These are phyloP conservation scores for Orgyia antiqua DNA, from an alignment of 2,888 invertebrate species.

Conservation along the genomic window DNA sequence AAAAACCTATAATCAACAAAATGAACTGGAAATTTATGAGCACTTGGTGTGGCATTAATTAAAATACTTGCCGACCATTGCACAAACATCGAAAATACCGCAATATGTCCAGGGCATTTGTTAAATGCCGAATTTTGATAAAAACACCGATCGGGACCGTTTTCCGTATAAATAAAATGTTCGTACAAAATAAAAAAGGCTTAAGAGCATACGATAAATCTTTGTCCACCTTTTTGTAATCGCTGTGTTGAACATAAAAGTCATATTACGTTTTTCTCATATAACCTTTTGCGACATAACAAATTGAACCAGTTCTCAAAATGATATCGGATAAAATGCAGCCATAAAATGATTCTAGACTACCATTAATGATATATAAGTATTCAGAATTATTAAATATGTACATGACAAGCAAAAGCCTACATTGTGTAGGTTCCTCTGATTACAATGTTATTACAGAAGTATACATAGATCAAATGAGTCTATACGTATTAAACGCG, in stretches of 20 bases:
- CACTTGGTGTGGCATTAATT: conserved; percentile 56
- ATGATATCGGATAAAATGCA: conserved; percentile 1
- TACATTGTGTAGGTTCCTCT: no score
- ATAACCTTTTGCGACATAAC: conserved; percentile 13
- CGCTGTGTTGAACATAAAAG: conserved; percentile 24
- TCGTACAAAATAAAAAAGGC: conserved; percentile 24
- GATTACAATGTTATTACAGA: no score
- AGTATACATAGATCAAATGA: no score
- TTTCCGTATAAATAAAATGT: conserved; percentile 27
- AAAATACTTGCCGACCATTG: conserved; percentile 55
- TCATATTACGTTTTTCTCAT: conserved; percentile 31
- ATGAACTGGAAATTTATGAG: conserved; percentile 53
- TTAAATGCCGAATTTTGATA: conserved; percentile 38
- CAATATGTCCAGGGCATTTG: conserved; percentile 46
- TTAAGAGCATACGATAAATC: conserved; percentile 25
- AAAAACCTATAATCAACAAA: conserved; percentile 45
- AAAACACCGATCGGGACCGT: conserved; percentile 33
- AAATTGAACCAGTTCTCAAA: conserved; percentile 17
- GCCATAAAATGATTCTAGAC: background rate
- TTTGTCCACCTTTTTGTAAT: conserved; percentile 23
- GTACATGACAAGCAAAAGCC: background rate
- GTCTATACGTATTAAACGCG: no score
- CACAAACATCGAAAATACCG: conserved; percentile 35
- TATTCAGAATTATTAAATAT: conserved; percentile 5
- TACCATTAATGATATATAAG: background rate